These are phyloP conservation scores for Dinocampus coccinellae DNA, from an alignment of 2,888 invertebrate genomes.

Conservation along the genomic window DNA sequence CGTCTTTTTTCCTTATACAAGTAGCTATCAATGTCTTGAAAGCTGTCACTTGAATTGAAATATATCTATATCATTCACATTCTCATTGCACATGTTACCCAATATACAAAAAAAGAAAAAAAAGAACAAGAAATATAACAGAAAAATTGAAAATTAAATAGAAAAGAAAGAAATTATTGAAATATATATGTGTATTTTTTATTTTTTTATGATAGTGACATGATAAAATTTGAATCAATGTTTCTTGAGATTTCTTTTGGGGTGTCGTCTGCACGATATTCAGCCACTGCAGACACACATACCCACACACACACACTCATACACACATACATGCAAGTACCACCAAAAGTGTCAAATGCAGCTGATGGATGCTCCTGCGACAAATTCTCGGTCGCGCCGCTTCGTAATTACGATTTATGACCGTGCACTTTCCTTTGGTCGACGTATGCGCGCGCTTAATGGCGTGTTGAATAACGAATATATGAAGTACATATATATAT, in stretches of 20 bases:
- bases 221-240: conserved; percentile 27
- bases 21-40: too few species aligned
- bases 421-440: conserved; percentile 43
- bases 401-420: conserved; percentile 69
- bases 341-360: conserved; percentile 28
- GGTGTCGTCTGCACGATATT: not conserved
- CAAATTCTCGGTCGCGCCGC: conserved; percentile 66
- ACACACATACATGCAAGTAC: not conserved
- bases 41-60: too few species aligned
- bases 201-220: conserved; percentile 21
- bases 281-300: not conserved
- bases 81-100: too few species aligned
- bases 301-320: not conserved
- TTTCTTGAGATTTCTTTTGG: conserved; percentile 24
- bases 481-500: conserved; percentile 50
- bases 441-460: conserved; percentile 62
- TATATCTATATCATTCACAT: too few species aligned
- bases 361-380: conserved; percentile 58
- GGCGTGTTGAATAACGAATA: conserved; percentile 69
- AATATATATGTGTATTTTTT: conserved; percentile 10
- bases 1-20: too few species aligned
- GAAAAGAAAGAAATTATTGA: too few species aligned
- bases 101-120: too few species aligned
- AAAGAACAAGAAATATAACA: too few species aligned
- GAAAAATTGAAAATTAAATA: too few species aligned